Percentiles rank a stretch among this genome's conserved stretches.
Evolutionary conservation across 2,113 vertebrate genomes (phyloP).

Genomic region (Pyrgilauda ruficollis): DNA sequence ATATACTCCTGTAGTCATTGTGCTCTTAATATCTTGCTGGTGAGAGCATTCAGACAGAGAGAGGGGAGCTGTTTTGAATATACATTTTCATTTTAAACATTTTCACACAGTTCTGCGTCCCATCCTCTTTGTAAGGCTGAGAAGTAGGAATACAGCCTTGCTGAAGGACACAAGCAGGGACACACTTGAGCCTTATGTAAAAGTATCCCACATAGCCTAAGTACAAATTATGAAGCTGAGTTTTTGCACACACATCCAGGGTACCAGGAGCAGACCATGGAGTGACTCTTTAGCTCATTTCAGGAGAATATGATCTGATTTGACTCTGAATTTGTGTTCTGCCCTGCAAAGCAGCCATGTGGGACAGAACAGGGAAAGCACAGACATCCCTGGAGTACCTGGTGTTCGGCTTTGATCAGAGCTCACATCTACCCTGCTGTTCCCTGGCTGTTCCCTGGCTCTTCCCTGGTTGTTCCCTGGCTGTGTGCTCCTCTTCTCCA

Average conservation of each 20-base stretch:
- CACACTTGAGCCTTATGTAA: neutral
- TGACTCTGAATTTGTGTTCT: neutral
- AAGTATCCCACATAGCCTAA: neutral
- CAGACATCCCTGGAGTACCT: neutral
- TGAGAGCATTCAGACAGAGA: neutral
- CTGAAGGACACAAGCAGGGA: neutral
- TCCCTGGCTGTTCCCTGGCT: fast-evolving
- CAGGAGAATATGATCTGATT: neutral
- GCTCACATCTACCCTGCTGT: fast-evolving
- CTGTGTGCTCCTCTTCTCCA: neutral
- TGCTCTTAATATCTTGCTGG: neutral
- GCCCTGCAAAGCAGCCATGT: fast-evolving
- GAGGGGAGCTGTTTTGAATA: neutral
- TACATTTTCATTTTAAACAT: neutral
- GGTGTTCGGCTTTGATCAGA: neutral
- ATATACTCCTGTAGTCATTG: no score
- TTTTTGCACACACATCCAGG: neutral
- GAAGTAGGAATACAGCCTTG: neutral
- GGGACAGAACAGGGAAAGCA: neutral
- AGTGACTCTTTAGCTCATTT: neutral
- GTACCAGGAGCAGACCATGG: neutral
- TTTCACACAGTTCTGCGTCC: neutral
- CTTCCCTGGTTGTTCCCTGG: neutral
- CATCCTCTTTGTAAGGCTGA: neutral
- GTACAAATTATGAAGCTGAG: neutral